Evolutionary conservation across 2,113 vertebrate species (phyloP).

Genomic region (Rhinolophus sinicus): DNA sequence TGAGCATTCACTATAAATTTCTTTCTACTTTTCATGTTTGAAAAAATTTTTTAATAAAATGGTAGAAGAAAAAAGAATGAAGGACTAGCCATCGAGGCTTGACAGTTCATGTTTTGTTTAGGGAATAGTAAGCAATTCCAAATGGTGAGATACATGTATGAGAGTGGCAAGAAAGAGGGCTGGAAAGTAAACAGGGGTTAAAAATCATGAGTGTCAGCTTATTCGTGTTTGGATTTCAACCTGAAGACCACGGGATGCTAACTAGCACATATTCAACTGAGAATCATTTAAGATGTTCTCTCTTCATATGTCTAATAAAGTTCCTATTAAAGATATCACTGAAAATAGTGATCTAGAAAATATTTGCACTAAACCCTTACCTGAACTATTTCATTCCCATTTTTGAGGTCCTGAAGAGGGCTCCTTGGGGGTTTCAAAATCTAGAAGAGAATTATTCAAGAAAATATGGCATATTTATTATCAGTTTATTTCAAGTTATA

Average conservation of each 20-base stretch:
- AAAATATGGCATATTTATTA: conserved; percentile 16
- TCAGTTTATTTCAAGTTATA: conserved; percentile 59
- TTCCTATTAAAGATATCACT: conserved; percentile 4
- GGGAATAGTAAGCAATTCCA: background rate
- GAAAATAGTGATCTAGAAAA: conserved; percentile 50
- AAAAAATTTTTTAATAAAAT: background rate
- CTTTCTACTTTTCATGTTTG: background rate
- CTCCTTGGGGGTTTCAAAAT: conserved; percentile 88
- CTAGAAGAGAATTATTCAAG: conserved; percentile 72
- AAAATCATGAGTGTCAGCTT: background rate
- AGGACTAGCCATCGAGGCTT: background rate
- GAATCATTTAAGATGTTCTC: conserved; percentile 22
- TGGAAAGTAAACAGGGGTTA: background rate
- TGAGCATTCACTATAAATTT: background rate
- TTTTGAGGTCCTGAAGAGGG: conserved; percentile 85
- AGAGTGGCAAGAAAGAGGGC: conserved; percentile 15
- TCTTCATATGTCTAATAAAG: conserved; percentile 41
- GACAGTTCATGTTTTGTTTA: background rate
- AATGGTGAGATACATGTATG: background rate
- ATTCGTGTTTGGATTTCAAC: conserved; percentile 34
- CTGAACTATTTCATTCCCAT: conserved; percentile 84
- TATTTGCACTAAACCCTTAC: conserved; percentile 71
- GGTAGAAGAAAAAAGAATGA: background rate
- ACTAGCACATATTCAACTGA: background rate
- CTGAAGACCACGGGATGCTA: background rate